A percentile compares a stretch with the other conserved stretches of the same genome.
Conservation (phyloP, 2,113 vertebrate species). For the Rhabdomys dilectus region DNA sequence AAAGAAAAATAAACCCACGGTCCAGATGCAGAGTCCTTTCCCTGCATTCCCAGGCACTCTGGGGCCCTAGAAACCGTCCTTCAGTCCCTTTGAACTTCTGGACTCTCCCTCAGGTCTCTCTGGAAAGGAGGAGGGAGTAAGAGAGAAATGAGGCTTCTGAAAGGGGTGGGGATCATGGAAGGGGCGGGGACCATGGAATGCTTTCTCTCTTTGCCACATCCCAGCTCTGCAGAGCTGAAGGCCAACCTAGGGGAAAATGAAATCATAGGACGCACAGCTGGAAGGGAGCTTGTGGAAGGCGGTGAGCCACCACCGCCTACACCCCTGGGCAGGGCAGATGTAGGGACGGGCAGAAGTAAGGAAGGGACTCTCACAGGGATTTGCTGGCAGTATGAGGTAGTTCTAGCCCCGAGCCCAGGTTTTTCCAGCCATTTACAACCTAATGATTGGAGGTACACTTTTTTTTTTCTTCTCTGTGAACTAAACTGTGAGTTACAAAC, state of each 20-base stretch:
- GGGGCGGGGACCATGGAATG: background rate
- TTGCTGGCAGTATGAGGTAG: background rate
- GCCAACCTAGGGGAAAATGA: constrained; percentile 32
- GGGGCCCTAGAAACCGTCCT: background rate
- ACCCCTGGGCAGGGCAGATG: background rate
- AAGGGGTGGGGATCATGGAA: background rate
- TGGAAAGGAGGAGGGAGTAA: background rate
- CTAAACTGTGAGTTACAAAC: background rate
- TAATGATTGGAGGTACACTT: background rate
- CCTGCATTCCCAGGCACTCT: background rate
- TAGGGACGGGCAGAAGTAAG: background rate
- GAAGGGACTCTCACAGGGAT: background rate
- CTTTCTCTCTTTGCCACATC: background rate
- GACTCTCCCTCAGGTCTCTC: background rate
- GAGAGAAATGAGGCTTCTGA: background rate
- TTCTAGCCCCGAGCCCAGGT: background rate
- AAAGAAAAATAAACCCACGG: constrained; percentile 76
- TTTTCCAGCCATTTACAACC: background rate
- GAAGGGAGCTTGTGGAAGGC: background rate
- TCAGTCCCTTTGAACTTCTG: background rate
- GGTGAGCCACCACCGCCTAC: background rate
- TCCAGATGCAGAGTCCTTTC: constrained; percentile 39
- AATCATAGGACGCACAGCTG: constrained; percentile 34
- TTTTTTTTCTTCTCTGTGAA: background rate
- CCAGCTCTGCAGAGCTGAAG: background rate